Evolutionary conservation across 2,888 invertebrate genomes (phyloP).

Genomic region (Drosophila testacea): DNA sequence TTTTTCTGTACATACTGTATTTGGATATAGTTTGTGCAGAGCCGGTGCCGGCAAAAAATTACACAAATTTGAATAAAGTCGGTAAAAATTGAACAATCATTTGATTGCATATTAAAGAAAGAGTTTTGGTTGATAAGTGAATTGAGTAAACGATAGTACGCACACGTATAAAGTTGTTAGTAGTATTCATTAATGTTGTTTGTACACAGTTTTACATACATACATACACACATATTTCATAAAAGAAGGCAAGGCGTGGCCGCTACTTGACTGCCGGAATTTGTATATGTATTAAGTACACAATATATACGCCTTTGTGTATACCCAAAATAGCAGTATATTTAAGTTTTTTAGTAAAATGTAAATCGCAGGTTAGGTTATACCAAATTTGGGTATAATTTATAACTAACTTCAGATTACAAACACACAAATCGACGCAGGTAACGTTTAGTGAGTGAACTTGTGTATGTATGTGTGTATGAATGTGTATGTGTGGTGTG

Average conservation of each 20-base stretch:
- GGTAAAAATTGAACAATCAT: neutral
- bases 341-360: neutral
- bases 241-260: constrained; percentile 19
- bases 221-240: neutral
- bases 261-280: constrained; percentile 25
- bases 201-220: neutral
- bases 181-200: constrained; percentile 3
- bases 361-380: neutral
- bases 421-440: constrained; percentile 16
- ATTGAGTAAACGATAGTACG: neutral
- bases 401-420: neutral
- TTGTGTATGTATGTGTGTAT: neutral
- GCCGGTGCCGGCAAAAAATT: constrained; percentile 35
- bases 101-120: neutral
- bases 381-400: constrained; percentile 7
- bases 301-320: neutral
- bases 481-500: neutral
- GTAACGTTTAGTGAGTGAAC: constrained; percentile 1
- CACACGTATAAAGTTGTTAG: constrained; percentile 4
- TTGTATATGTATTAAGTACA: constrained; percentile 3
- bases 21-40: constrained; percentile 35
- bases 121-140: neutral
- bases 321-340: neutral
- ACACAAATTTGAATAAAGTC: constrained; percentile 1
- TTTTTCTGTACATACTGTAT: constrained; percentile 21